Percentiles rank a stretch among this genome's conserved stretches.
Evolutionary conservation across 2,113 vertebrate species (phyloP).

Genomic region (Ginglymostoma cirratum): DNA sequence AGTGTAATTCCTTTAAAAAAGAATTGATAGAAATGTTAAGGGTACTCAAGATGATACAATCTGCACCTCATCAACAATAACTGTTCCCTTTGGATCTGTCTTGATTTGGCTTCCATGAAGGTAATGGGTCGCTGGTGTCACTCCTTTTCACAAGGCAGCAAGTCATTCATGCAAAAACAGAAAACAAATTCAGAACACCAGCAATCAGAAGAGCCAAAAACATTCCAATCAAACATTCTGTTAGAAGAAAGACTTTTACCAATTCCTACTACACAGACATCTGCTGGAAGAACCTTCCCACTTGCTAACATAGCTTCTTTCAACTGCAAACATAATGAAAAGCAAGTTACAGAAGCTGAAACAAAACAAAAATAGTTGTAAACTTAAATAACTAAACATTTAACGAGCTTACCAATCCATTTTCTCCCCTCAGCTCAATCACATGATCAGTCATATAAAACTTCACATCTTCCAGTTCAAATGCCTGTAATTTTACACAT

Average conservation of each 20-base stretch:
- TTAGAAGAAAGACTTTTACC: constrained; percentile 51
- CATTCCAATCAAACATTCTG: background rate
- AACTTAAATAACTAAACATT: background rate
- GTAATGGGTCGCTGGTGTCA: constrained; percentile 62
- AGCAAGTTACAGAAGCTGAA: background rate
- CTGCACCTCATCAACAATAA: constrained; percentile 74
- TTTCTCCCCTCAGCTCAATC: constrained; percentile 61
- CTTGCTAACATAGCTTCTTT: constrained; percentile 59
- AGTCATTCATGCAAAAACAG: background rate
- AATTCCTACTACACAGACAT: constrained; percentile 70
- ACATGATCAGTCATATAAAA: constrained; percentile 68
- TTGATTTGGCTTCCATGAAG: constrained; percentile 58
- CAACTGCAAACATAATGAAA: constrained; percentile 56
- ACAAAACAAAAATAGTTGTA: background rate
- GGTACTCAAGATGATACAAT: background rate
- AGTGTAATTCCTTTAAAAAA: background rate
- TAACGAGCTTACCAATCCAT: constrained; percentile 59
- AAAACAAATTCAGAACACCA: background rate
- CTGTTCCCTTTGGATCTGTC: constrained; percentile 54
- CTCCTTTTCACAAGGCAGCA: constrained; percentile 52
- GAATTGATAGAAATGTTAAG: background rate
- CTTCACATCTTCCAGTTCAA: constrained; percentile 66
- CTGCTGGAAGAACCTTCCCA: constrained; percentile 59
- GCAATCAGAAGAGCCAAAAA: background rate
- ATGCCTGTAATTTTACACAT: constrained; percentile 56